Evolutionary conservation across 30 jellyfish, hydroid and myxozoan genomes (phyloP).

Genomic region (Turritopsis dohrnii): DNA sequence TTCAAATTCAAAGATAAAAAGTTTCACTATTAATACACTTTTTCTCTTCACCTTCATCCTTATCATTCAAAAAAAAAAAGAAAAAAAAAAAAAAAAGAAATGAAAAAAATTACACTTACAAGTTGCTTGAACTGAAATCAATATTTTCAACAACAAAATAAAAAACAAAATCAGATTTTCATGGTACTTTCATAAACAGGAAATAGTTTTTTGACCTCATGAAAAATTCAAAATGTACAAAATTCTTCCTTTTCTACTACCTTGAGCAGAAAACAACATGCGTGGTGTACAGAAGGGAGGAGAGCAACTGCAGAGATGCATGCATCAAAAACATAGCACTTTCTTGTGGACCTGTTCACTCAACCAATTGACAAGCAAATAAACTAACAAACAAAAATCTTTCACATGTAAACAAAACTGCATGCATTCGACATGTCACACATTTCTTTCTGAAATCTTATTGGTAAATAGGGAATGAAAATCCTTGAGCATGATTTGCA

Average conservation of each 20-base stretch:
- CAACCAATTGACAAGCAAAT: background rate
- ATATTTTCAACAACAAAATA: too few relatives aligned
- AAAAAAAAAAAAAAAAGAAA: too few relatives aligned
- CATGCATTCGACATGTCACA: background rate
- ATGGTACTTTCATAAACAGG: background rate
- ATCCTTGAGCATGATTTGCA: background rate
- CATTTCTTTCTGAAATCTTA: background rate
- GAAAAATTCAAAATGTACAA: background rate
- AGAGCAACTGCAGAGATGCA: background rate
- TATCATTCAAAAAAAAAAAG: too few relatives aligned
- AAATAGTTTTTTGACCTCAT: background rate
- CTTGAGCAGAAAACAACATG: background rate
- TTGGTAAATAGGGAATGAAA: background rate
- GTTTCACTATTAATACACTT: too few relatives aligned
- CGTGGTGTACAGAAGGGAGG: background rate
- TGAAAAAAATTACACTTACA: background rate
- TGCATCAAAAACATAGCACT: background rate
- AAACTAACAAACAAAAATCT: background rate
- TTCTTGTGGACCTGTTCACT: background rate
- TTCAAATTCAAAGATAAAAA: background rate
- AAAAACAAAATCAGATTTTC: background rate
- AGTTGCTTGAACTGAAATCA: background rate
- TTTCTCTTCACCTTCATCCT: too few relatives aligned
- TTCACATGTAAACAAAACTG: background rate
- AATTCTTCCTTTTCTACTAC: background rate